Base-by-base conservation (phyloP, 2,113 vertebrate species). In the Pontoporia blainvillei region DNA sequence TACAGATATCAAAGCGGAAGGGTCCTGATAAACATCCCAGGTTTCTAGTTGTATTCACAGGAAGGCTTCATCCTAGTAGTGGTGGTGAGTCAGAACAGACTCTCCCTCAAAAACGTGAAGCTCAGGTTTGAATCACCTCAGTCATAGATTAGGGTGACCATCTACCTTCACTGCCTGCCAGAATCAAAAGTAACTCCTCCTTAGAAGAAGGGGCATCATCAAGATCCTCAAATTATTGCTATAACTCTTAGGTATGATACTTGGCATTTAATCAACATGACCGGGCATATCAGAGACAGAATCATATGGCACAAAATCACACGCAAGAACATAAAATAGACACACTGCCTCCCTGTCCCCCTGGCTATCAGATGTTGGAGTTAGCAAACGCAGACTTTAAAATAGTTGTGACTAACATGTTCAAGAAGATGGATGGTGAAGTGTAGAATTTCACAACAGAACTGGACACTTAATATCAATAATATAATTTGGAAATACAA, bases 111-210 rank as follows among this genome's bases (percentile, higher is more conserved):
- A 4, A 15, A 34, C 3, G 8, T 2, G 64, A 46, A 34, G 41
- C 20, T 18, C 23, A 1, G 23, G 17, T 4, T 3, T 13, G 8
- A 17, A 2, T 11, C 15, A 1, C 4, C 34, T 23, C 12, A 4
- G 6, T 7, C 57, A 7, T 4, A 27, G 9, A 1, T 11, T 1
- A 3, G 0, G 2, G 41, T 6, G 23, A 6, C 5, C 17, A 1
- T 4, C 17, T 14, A 0, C 34, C 7, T 12, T 34, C 21, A 12
- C 23, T 11, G 75, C 7, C 54, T 27, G 7, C 34, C n/a, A 18
- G 73, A 34, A 25, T 20, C 90, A 23, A 18, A 62, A 13, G 31
- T 0, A 1, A 71, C 1, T 25, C 14, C 34, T 44, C 67, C 39
- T 82, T 27, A 15, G 29, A 69, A 69, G 66, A 72, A 36, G 46